These are phyloP conservation scores for Drosophila bifasciata DNA, from an alignment of 1,140 invertebrate genomes.

Conservation along the genomic window DNA sequence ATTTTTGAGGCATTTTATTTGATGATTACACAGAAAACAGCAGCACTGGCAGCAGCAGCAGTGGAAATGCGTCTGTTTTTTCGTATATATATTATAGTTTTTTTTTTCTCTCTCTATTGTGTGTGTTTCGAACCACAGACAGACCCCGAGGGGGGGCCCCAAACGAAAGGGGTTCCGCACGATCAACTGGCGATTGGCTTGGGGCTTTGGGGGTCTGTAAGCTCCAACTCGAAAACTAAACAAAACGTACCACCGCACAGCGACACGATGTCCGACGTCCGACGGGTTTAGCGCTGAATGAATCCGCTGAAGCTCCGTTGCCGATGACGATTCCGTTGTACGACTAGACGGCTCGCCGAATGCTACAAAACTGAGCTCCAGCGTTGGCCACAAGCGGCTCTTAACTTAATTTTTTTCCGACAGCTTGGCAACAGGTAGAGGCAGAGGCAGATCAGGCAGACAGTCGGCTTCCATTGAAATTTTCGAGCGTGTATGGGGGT, in stretches of 20 bases:
- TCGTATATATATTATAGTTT: conserved; percentile 15
- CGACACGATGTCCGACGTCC: conserved; percentile 34
- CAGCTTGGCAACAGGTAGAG: conserved; percentile 68
- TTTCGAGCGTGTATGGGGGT: neutral
- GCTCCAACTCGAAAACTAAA: too few relatives aligned
- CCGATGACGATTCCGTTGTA: conserved; percentile 26
- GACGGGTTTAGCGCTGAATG: conserved; percentile 51
- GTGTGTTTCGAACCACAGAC: conserved; percentile 3
- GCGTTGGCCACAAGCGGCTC: conserved; percentile 54
- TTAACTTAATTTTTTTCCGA: conserved; percentile 58
- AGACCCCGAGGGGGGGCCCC: conserved; percentile 3
- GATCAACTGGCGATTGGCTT: conserved; percentile 50
- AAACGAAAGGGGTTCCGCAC: conserved; percentile 47
- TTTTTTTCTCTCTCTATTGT: conserved; percentile 27
- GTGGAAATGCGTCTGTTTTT: conserved; percentile 37
- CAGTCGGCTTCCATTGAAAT: conserved; percentile 2
- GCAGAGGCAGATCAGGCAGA: neutral
- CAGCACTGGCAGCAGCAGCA: conserved; percentile 24
- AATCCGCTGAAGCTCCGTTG: conserved; percentile 43
- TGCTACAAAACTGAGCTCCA: conserved; percentile 74
- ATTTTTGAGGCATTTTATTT: conserved; percentile 38
- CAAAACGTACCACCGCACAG: conserved; percentile 19
- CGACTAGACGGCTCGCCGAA: conserved; percentile 65
- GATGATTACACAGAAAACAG: conserved; percentile 51
- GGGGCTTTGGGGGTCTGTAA: conserved; percentile 6